Conservation (phyloP, 2,113 vertebrate genomes). For the Oxygymnocypris stewartii region DNA sequence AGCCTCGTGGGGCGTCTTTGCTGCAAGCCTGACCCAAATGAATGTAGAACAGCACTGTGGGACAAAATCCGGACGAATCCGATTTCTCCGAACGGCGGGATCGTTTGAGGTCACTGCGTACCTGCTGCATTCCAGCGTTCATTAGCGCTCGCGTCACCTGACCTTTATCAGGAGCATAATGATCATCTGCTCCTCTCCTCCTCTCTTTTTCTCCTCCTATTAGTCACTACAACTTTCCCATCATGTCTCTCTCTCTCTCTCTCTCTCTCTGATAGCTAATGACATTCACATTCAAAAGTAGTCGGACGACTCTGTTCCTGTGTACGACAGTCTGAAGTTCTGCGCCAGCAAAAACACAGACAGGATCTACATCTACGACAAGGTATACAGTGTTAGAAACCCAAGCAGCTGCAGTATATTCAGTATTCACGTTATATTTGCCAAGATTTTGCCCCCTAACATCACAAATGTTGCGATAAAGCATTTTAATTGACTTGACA, state of each 20-base stretch:
- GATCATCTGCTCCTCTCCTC: constrained; percentile 59
- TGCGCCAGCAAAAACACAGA: constrained; percentile 92
- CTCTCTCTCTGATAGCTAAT: constrained; percentile 38
- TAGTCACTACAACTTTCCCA: neutral
- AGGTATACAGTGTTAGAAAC: constrained; percentile 74
- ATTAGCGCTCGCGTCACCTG: constrained; percentile 59
- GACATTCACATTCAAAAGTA: constrained; percentile 39
- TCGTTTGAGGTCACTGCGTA: neutral
- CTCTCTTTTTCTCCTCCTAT: constrained; percentile 8
- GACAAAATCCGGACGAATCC: neutral
- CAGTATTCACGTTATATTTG: neutral
- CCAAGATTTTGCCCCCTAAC: neutral
- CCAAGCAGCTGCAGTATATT: neutral
- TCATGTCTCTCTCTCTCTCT: constrained; percentile 6
- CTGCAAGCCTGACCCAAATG: constrained; percentile 32
- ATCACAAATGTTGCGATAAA: neutral
- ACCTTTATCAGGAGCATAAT: constrained; percentile 77
- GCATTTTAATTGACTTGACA: neutral
- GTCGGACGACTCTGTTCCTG: constrained; percentile 57
- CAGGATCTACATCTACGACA: constrained; percentile 87
- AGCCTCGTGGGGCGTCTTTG: constrained; percentile 25
- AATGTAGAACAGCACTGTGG: constrained; percentile 21
- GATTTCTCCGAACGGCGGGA: neutral
- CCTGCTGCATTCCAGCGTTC: constrained; percentile 2
- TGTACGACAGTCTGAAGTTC: constrained; percentile 84